A percentile compares a stretch with the other conserved stretches of the same genome.
These are phyloP conservation scores for Ciconia nigra DNA, from an alignment of 2,797 vertebrate species.

Conservation along the genomic window DNA sequence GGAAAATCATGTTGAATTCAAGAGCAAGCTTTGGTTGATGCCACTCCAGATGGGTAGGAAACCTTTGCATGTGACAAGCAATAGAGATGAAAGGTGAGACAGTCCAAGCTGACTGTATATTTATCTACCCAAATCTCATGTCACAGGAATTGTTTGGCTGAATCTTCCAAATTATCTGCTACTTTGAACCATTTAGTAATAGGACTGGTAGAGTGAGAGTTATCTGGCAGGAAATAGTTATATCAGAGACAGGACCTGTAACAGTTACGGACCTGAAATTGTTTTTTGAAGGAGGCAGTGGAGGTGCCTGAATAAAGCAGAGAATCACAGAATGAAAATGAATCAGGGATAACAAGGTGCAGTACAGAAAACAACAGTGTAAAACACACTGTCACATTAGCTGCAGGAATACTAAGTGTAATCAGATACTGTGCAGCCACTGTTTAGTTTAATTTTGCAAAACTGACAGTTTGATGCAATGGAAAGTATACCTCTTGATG, in stretches of 20 bases:
- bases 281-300: neutral
- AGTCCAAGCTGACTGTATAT: neutral
- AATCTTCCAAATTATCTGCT: neutral
- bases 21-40: neutral
- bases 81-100: neutral
- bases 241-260: neutral
- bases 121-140: neutral
- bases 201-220: neutral
- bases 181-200: neutral
- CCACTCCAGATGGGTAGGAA: neutral
- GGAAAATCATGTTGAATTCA: neutral
- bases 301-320: neutral
- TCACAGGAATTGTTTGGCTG: neutral
- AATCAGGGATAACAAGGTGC: neutral
- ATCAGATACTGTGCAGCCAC: neutral
- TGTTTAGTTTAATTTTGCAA: constrained; percentile 18
- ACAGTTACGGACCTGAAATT: neutral
- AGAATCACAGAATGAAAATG: neutral
- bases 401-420: neutral
- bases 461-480: neutral
- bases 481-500: neutral
- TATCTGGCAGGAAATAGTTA: neutral
- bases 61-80: neutral
- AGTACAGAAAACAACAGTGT: neutral
- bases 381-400: neutral